phyloP scores from a whole-genome alignment of 2,888 invertebrate genomes.

The Nowickia ferox region DNA sequence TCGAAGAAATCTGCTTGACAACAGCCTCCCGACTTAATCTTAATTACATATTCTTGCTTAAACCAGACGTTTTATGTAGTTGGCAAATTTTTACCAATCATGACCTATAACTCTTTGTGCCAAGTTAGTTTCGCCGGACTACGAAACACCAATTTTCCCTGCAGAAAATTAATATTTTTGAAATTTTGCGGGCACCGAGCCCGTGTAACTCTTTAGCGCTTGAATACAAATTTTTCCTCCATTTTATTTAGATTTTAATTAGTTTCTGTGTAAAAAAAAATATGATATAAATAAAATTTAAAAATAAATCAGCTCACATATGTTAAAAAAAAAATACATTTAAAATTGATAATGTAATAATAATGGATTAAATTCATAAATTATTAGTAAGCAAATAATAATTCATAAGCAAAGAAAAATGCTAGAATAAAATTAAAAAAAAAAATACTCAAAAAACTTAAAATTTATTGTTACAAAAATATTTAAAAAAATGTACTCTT shows the following conservation, averaged over 20 bases:
- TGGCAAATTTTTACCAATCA: too few species aligned
- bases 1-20: too few species aligned
- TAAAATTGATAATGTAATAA: conserved; percentile 66
- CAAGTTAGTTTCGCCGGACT: too few species aligned
- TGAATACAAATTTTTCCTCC: neutral
- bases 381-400: conserved; percentile 59
- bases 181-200: neutral
- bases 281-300: conserved; percentile 18
- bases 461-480: conserved; percentile 42
- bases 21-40: too few species aligned
- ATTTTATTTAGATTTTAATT: conserved; percentile 18
- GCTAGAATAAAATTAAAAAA: conserved; percentile 14
- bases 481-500: conserved; percentile 39
- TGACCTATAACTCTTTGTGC: too few species aligned
- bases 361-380: conserved; percentile 72
- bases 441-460: conserved; percentile 56
- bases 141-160: too few species aligned
- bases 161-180: too few species aligned
- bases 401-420: conserved; percentile 27
- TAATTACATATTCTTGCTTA: too few species aligned
- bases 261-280: conserved; percentile 34
- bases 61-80: too few species aligned
- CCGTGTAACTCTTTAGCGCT: neutral
- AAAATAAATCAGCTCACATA: conserved; percentile 43
- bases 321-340: conserved; percentile 21